A percentile compares a stretch with the other conserved stretches of the same genome.
Conservation (phyloP, 1,140 invertebrate genomes). For the Brachionus sp. region DNA sequence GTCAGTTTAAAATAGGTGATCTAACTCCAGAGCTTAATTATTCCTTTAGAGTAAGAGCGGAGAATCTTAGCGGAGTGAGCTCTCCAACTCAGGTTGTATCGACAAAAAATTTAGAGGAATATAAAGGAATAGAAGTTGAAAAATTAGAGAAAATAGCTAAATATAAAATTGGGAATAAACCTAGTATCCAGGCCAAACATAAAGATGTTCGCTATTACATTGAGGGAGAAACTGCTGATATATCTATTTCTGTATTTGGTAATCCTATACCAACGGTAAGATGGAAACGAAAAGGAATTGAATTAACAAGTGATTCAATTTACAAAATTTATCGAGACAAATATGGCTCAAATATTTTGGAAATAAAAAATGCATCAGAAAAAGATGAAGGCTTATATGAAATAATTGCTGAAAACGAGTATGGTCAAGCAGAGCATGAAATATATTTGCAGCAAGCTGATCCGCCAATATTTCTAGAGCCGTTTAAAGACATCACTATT, state of each 20-base stretch:
- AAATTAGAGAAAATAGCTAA: background rate
- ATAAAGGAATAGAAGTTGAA: background rate
- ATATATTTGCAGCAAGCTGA: constrained; percentile 83
- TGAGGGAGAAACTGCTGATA: constrained; percentile 76
- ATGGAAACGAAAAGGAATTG: constrained; percentile 63
- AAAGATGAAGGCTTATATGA: constrained; percentile 84
- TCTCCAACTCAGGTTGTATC: background rate
- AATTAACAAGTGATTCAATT: background rate
- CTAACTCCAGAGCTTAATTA: background rate
- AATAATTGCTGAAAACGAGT: constrained; percentile 84
- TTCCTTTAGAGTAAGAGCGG: constrained; percentile 34
- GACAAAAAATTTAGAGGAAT: background rate
- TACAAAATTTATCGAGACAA: constrained; percentile 69
- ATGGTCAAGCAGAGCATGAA: constrained; percentile 76
- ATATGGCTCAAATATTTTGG: constrained; percentile 70
- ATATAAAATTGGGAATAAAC: constrained; percentile 48
- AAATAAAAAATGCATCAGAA: constrained; percentile 40
- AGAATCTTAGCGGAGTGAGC: constrained; percentile 36
- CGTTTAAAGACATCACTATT: constrained; percentile 73
- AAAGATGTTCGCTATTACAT: constrained; percentile 79
- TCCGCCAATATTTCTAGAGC: constrained; percentile 79
- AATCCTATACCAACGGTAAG: constrained; percentile 84
- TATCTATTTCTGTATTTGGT: constrained; percentile 87
- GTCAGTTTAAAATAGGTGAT: background rate
- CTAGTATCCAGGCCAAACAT: constrained; percentile 75